Conservation (phyloP, 2,113 vertebrate species). For the Tachycineta bicolor region DNA sequence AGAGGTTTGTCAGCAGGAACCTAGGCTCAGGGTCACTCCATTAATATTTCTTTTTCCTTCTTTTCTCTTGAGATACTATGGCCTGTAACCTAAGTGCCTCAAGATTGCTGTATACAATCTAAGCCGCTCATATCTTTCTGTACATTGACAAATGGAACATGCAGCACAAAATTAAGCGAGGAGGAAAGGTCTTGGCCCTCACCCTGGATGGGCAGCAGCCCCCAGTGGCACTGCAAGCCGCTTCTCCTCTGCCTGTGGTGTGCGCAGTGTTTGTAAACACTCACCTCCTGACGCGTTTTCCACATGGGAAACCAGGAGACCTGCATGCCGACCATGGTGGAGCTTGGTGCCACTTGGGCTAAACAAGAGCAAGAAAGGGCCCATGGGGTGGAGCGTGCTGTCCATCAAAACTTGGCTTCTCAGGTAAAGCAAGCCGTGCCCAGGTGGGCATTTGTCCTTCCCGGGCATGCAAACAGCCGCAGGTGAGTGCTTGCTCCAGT, state of each 20-base stretch:
- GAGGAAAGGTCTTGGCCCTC: not conserved
- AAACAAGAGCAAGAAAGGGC: not conserved
- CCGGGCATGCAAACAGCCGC: not conserved
- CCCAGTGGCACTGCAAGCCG: not conserved
- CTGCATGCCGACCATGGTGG: rapidly evolving
- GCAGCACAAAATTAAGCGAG: not conserved
- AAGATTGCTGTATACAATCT: not conserved
- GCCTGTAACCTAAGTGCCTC: not conserved
- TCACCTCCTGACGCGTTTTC: not conserved
- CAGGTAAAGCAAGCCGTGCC: rapidly evolving
- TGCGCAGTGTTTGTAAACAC: not conserved
- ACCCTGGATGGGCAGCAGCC: not conserved
- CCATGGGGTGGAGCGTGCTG: rapidly evolving
- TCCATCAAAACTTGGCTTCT: not conserved
- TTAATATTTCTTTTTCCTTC: not conserved
- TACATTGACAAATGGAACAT: not conserved
- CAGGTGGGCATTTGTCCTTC: not conserved
- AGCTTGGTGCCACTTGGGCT: not conserved
- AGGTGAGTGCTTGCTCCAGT: not conserved
- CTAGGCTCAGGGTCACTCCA: not conserved
- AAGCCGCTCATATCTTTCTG: not conserved
- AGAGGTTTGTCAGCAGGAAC: not conserved
- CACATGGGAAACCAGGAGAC: not conserved
- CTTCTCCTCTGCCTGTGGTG: not conserved
- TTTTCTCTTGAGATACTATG: not conserved